These are phyloP conservation scores for Goniozus legneri DNA, from an alignment of 1,140 invertebrate species.

Conservation along the genomic window DNA sequence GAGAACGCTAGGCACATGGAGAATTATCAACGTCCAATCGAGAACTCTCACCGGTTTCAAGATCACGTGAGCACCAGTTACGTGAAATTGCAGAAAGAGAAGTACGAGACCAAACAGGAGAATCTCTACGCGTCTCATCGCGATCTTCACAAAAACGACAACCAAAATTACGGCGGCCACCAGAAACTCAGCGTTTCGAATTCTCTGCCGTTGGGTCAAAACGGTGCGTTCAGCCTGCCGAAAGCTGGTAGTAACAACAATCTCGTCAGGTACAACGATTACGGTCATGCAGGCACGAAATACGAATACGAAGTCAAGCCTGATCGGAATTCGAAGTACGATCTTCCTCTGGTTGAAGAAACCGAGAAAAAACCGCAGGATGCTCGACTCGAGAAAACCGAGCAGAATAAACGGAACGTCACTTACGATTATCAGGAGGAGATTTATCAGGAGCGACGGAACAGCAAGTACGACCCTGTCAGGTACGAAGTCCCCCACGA, in stretches of 20 bases:
- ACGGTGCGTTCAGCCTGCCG: slow-evolving; percentile 37
- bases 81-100: slow-evolving; percentile 48
- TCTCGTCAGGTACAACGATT: slow-evolving; percentile 36
- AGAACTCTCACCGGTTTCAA: slow-evolving; percentile 33
- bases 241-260: slow-evolving; percentile 43
- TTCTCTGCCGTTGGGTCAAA: slow-evolving; percentile 39
- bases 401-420: slow-evolving; percentile 18
- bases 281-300: slow-evolving; percentile 29
- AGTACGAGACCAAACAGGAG: slow-evolving; percentile 48
- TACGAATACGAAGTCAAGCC: slow-evolving; percentile 32
- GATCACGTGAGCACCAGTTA: slow-evolving; percentile 38
- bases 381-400: slow-evolving; percentile 15
- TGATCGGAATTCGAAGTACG: slow-evolving; percentile 34
- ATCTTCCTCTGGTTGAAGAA: slow-evolving; percentile 28
- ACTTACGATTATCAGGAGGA: slow-evolving; percentile 34
- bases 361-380: slow-evolving; percentile 22
- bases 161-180: slow-evolving; percentile 28
- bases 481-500: slow-evolving; percentile 48
- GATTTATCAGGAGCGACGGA: slow-evolving; percentile 32
- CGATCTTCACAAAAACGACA: slow-evolving; percentile 43
- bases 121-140: slow-evolving; percentile 40
- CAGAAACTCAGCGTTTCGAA: slow-evolving; percentile 39
- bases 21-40: slow-evolving; percentile 41
- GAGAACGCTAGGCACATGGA: slow-evolving; percentile 40
- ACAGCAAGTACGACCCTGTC: slow-evolving; percentile 22